These are phyloP conservation scores for Cancer borealis DNA, from an alignment of 2,888 invertebrate genomes.

Conservation along the genomic window DNA sequence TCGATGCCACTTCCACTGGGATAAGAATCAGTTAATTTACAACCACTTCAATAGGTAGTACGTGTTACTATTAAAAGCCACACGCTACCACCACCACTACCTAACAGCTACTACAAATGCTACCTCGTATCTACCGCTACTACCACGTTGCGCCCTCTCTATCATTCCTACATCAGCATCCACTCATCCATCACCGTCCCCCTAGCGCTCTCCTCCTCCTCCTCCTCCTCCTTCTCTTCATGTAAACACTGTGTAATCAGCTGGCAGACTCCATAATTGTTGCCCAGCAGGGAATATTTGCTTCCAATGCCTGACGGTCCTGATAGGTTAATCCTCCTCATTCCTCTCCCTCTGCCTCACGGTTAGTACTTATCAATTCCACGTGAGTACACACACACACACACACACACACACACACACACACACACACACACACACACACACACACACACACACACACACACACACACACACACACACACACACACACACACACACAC, in stretches of 20 bases:
- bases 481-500: too few species aligned
- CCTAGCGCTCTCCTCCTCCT: background rate
- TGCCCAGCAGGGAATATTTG: slow-evolving; percentile 35
- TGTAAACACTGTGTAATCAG: slow-evolving; percentile 37
- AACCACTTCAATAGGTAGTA: background rate
- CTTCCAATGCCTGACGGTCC: background rate
- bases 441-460: slow-evolving; percentile 40
- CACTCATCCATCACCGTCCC: slow-evolving; percentile 40
- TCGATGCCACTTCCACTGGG: background rate
- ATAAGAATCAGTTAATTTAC: background rate
- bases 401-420: slow-evolving; percentile 38
- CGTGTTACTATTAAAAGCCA: background rate
- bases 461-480: background rate
- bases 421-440: slow-evolving; percentile 20
- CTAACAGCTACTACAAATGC: background rate
- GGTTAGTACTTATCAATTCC: background rate
- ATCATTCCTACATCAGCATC: slow-evolving; percentile 42
- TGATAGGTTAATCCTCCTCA: slow-evolving; percentile 36
- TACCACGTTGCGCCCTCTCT: background rate
- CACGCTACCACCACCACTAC: background rate
- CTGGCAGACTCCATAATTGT: background rate
- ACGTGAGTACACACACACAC: background rate
- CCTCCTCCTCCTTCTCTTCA: background rate
- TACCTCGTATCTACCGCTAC: background rate
- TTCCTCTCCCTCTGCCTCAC: background rate